These are phyloP conservation scores for Scolopax rusticola DNA, from an alignment of 2,797 vertebrate species.

Conservation along the genomic window DNA sequence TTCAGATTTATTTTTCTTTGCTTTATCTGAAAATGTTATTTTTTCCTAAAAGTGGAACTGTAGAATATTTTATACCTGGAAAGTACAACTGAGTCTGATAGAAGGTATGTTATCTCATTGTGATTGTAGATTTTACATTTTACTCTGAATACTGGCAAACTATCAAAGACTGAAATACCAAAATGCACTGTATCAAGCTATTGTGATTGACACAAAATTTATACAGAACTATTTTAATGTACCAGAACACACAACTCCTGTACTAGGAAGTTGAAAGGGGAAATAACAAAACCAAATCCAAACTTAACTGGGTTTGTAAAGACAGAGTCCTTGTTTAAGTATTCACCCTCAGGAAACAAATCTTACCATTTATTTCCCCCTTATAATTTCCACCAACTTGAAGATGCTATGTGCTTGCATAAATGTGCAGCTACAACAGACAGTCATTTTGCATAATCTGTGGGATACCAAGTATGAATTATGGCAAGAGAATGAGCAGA, in stretches of 20 bases:
- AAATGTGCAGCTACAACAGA: conserved; percentile 36
- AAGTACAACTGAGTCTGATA: background rate
- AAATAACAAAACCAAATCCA: background rate
- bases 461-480: conserved; percentile 41
- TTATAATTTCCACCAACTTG: background rate
- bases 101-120: background rate
- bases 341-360: background rate
- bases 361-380: background rate
- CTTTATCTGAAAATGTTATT: background rate
- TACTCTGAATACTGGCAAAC: background rate
- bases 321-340: background rate
- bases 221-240: background rate
- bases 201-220: background rate
- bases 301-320: background rate
- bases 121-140: conserved; percentile 1
- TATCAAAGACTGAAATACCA: background rate
- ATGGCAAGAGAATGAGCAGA: conserved; percentile 17
- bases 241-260: background rate
- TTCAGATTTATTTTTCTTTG: background rate
- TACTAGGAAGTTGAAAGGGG: background rate
- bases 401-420: conserved; percentile 38
- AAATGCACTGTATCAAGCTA: background rate
- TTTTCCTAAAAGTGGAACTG: background rate
- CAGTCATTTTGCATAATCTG: conserved; percentile 29
- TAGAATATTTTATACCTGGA: background rate